Evolutionary conservation across 2,113 vertebrate species (phyloP).

Genomic region (Corythoichthys haematopterus): DNA sequence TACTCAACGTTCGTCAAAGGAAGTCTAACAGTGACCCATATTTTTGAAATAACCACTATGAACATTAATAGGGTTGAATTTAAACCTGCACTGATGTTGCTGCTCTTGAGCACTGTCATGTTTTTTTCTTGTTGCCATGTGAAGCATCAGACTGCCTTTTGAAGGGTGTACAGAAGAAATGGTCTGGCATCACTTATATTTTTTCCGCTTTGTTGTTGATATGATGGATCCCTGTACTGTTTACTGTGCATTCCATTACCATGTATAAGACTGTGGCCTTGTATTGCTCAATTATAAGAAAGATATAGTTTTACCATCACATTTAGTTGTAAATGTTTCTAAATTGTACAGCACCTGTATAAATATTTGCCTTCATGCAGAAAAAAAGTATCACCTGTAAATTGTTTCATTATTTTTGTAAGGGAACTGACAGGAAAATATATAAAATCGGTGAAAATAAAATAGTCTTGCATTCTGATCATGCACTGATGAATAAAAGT

Average conservation of each 20-base stretch:
- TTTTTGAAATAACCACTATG: neutral
- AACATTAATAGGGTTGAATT: constrained; percentile 21
- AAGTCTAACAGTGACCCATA: neutral
- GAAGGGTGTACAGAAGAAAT: constrained; percentile 24
- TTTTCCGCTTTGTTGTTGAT: constrained; percentile 39
- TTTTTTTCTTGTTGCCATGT: constrained; percentile 17
- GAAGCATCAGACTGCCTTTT: constrained; percentile 20
- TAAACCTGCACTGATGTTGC: constrained; percentile 25
- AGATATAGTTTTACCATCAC: constrained; percentile 73
- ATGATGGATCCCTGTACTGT: constrained; percentile 42
- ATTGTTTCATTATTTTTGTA: constrained; percentile 99
- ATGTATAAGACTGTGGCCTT: constrained; percentile 83
- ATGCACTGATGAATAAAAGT: constrained; percentile 76
- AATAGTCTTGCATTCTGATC: constrained; percentile 73
- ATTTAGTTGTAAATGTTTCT: constrained; percentile 96
- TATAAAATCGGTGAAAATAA: constrained; percentile 63
- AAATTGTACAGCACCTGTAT: constrained; percentile 99
- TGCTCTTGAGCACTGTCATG: constrained; percentile 49
- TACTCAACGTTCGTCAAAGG: neutral
- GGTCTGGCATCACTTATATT: constrained; percentile 9
- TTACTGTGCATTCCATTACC: constrained; percentile 40
- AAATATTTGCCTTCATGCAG: constrained; percentile 84
- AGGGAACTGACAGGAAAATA: constrained; percentile 78
- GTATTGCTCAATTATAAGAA: constrained; percentile 72
- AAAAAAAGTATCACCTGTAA: constrained; percentile 84